Base-by-base conservation (phyloP, 30 jellyfish, hydroid and myxozoan genomes). In the Rhopilema esculentum region DNA sequence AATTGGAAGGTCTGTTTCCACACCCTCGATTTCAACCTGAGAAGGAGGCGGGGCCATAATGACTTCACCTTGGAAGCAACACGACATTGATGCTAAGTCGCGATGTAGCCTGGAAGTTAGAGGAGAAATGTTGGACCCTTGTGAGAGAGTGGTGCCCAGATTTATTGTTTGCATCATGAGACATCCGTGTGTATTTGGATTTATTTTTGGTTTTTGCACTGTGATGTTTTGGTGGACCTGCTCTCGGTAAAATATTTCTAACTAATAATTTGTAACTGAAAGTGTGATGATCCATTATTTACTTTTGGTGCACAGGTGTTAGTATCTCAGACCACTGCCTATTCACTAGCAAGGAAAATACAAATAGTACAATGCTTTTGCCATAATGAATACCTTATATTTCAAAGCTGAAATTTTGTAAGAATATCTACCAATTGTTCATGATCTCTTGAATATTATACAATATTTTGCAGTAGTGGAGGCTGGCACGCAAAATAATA, bases 151-250 rank as follows among this genome's bases (percentile, higher is more conserved):
- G 2, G 49, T 33, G 16, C 69, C 26, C 24, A 78, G 79, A 78
- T 19, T 25, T 1, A 8, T 32, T 0, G 22, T 27, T 20, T 28
- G 79, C 88, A 82, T 82, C 16, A 82, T 82, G 91, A 68, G 71
- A 66, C 91, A 82, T 67, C 91, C 91, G 0, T 69, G 77, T 69
- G 4, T 68, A 67, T 49, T 57, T 82, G 91, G 90, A 7, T 51
- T 82, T 48, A n/a, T 30, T 30, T 69, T 82, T 19, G 84, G 75
- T 12, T 4, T 82, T 51, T 30, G 78, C 33, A 51, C 91, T 2
- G 48, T 80, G 20, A 27, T 79, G n/a, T 17, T 50, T 21, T 82
- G 84, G 78, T 82, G 91, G 91, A 22, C 80, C 33, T 66, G 61
- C 26, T 82, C 84, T 49, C 49, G 82, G 77, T 51, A 66, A 40